Conservation (phyloP, 2,888 invertebrate genomes). For the Nemotelus pantherinus region DNA sequence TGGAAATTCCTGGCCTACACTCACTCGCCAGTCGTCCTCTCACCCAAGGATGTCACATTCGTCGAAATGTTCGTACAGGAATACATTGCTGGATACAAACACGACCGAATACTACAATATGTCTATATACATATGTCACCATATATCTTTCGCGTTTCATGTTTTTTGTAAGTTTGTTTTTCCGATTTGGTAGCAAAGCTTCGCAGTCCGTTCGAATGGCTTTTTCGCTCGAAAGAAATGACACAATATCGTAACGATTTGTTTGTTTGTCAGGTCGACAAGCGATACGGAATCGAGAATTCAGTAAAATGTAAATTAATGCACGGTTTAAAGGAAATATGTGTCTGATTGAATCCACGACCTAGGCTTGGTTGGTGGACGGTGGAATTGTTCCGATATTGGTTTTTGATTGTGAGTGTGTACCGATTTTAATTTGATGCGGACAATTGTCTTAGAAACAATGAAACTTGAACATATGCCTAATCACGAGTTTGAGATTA, state of each 20-base stretch:
- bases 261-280: conserved; percentile 10
- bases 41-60: neutral
- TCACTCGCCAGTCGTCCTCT: too few species aligned
- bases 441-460: too few species aligned
- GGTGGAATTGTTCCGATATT: too few species aligned
- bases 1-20: too few species aligned
- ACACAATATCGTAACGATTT: neutral
- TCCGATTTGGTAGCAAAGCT: neutral
- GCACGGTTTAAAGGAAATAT: neutral
- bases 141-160: neutral
- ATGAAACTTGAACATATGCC: too few species aligned
- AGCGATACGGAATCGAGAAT: neutral
- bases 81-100: neutral
- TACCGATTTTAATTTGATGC: too few species aligned
- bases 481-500: too few species aligned
- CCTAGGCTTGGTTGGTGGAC: too few species aligned
- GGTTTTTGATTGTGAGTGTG: too few species aligned
- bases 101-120: neutral
- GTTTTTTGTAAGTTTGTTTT: neutral
- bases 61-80: neutral
- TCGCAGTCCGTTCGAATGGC: neutral
- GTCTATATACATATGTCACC: neutral
- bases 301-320: conserved; percentile 23
- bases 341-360: neutral
- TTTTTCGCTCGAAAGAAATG: conserved; percentile 17